Conservation (phyloP, 2,888 invertebrate species). For the Linnaemya tessellans region DNA sequence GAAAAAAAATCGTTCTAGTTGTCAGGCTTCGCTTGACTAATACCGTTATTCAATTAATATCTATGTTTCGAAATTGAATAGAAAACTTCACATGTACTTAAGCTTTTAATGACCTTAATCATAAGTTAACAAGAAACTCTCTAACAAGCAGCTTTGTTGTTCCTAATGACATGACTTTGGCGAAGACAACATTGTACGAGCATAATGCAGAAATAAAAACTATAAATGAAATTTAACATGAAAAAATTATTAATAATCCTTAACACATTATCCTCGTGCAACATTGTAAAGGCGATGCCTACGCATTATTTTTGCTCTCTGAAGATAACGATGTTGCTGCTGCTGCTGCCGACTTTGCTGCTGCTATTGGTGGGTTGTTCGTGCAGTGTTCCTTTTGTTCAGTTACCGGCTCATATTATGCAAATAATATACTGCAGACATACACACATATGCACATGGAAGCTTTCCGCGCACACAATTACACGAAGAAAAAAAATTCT, state of each 20-base stretch:
- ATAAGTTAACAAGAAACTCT: neutral
- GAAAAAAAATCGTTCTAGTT: neutral
- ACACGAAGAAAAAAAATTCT: conserved; percentile 9
- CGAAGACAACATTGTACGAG: conserved; percentile 40
- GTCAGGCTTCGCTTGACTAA: neutral
- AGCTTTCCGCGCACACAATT: conserved; percentile 25
- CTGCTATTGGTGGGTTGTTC: conserved; percentile 22
- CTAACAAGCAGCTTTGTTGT: neutral
- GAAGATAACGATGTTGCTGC: neutral
- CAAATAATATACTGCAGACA: conserved; percentile 61
- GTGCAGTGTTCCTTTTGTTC: conserved; percentile 23
- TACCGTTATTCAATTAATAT: neutral
- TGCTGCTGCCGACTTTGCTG: neutral
- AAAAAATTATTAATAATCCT: conserved; percentile 70
- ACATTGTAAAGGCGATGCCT: conserved; percentile 56
- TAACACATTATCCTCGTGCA: conserved; percentile 61
- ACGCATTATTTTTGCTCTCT: conserved; percentile 56
- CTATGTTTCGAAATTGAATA: neutral
- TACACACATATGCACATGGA: neutral
- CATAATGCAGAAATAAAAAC: conserved; percentile 12
- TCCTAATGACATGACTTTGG: conserved; percentile 44
- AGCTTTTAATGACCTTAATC: neutral
- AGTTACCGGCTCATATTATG: conserved; percentile 66
- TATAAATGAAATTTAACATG: conserved; percentile 45
- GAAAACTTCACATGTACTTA: neutral